Evolutionary conservation across 1,140 invertebrate species (phyloP), one percentile per base, ranked within the genome.

Genomic region (Uloborus diversus): DNA sequence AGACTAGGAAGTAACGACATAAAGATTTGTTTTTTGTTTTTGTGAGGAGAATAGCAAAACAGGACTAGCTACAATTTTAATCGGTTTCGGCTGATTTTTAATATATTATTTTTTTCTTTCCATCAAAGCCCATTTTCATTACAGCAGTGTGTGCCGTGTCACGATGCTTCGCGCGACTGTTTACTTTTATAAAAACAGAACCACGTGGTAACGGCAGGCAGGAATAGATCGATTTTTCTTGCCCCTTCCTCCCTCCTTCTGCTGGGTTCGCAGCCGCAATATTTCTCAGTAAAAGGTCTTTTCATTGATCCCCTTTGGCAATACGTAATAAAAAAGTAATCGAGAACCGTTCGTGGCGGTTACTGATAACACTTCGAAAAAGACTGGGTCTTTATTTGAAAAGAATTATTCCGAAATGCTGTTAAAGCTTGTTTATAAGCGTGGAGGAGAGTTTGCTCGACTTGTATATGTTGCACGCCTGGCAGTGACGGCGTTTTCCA

Each of bases 261-360:
- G 64, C 35, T 27, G 9, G 23, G 13, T 61, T 73, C 69, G 13
- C 49, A 59, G 59, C 47, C 73, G 62, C 73, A 65, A 66, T 78
- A 78, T 78, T 78, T 66, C 73, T 66, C 73, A 65, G 73, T 78
- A 75, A 75, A 75, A 75, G 71, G 57, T 14, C 62, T 57, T 65
- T 57, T 37, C 73, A 78, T 78, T 78, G 73, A 78, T 78, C 73
- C 73, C 73, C 59, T 75, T 65, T 57, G 73, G 73, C 73, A 78
- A 78, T 78, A 78, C 73, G 47, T 78, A 78, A 78, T 78, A 78
- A 78, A 78, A 78, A 78, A 78, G 73, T 65, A 65, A 78, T 78
- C 62, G 61, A 78, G 73, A 49, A 37, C 49, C 33, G 61, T 78
- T 64, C 62, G 73, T 78, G 73, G 73, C 62, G 62, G 73, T 65